A percentile compares a stretch with the other conserved stretches of the same genome.
Conservation (phyloP, 2,113 vertebrate genomes). For the Tyto alba region DNA sequence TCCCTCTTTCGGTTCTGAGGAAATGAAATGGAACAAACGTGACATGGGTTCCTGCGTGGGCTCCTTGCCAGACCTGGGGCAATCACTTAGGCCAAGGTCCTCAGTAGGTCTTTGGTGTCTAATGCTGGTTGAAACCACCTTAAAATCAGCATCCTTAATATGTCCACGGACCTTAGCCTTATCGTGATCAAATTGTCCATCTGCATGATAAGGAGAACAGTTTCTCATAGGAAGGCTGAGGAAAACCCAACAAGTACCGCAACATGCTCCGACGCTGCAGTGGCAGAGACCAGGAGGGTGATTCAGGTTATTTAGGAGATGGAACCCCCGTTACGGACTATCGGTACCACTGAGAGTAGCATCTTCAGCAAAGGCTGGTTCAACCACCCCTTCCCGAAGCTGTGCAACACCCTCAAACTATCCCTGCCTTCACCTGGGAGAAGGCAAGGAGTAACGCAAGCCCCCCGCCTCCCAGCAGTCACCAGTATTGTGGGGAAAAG, state of each 20-base stretch:
- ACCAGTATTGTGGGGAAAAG: background rate
- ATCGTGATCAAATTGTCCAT: no score
- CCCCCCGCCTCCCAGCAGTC: background rate
- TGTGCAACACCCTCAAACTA: accelerated
- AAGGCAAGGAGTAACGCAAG: accelerated
- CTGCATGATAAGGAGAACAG: background rate
- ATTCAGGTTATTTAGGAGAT: no score
- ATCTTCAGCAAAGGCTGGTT: accelerated
- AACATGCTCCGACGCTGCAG: accelerated
- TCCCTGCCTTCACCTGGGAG: background rate
- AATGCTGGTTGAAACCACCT: background rate
- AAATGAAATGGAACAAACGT: accelerated
- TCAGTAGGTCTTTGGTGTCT: background rate
- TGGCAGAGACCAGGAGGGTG: accelerated
- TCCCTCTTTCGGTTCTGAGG: background rate
- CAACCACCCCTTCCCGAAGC: accelerated
- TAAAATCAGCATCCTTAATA: no score
- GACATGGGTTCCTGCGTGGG: accelerated
- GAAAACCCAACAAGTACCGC: background rate
- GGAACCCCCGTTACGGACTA: accelerated
- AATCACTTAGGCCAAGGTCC: background rate
- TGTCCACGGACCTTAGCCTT: no score
- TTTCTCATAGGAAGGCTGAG: background rate
- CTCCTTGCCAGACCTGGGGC: background rate
- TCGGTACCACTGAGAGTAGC: background rate